Evolutionary conservation across 2,113 vertebrate species (phyloP), one percentile per base, ranked within the genome.

Genomic region (Riparia riparia): DNA sequence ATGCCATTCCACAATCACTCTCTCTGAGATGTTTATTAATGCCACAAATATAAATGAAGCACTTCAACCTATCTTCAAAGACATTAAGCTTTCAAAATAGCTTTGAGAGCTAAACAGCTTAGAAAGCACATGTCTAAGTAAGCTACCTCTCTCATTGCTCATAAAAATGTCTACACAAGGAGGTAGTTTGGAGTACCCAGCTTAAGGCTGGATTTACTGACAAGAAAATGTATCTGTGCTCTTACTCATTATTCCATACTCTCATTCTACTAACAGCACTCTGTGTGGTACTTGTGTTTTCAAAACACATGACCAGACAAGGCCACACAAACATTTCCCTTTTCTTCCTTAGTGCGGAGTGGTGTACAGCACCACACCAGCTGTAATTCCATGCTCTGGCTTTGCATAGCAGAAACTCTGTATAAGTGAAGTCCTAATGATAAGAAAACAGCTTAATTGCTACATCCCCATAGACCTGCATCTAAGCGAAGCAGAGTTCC

Each of bases 21-120:
- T 47, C 85, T 86, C 28, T 37, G 37, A 72, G 21, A 44, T 47
- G 13, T 68, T 93, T 85, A 79, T 69, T 96, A 86, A 90, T 88
- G 60, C 28, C 74, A 85, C 85, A 88, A 80, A 82, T 45, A 80
- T 14, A 54, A 93, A 76, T n/a, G 18, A 79, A 82, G 50, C 17
- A 76, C 50, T 54, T 88, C 54, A 90, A 57, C 15, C 11, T 29
- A 24, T 73, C 54, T 80, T 90, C n/a, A 76, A 86, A 93, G 66
- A 80, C 66, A 77, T 86, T 77, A 94, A 86, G 88, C 42, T 90
- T 95, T 66, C 47, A 85, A 72, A 94, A 93, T 24, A 82, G 26
- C 82, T 88, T 76, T 56, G 63, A 77, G 53, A 90, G 50, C 39
- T 74, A 82, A 90, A 54, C 28, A 86, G 82, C 70, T 90, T 85